phyloP scores from a whole-genome alignment of 1,140 invertebrate genomes.

The Lordiphosa mommai region DNA sequence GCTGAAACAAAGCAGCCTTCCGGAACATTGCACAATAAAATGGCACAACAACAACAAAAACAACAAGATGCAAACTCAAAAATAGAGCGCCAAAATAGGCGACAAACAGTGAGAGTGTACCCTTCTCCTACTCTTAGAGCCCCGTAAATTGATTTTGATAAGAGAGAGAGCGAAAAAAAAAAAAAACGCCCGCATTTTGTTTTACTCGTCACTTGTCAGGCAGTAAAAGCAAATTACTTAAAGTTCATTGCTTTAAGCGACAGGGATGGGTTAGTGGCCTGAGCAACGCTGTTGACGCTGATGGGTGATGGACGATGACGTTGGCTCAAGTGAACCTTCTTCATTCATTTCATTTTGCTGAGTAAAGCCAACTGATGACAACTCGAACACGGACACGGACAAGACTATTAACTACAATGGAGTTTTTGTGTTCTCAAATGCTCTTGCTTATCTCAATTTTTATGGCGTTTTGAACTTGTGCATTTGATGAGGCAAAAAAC shows the following conservation, averaged over 20 bases:
- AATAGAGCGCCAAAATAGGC: conserved; percentile 72
- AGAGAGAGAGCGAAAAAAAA: conserved; percentile 27
- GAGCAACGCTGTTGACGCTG: conserved; percentile 15
- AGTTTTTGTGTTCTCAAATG: conserved; percentile 8
- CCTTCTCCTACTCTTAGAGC: not conserved
- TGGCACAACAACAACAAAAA: conserved; percentile 24
- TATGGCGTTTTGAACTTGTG: not conserved
- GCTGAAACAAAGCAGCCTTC: conserved; percentile 72
- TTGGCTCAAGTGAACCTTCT: conserved; percentile 35
- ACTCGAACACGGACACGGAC: not conserved
- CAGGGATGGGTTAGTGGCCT: conserved; percentile 10
- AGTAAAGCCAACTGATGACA: not conserved
- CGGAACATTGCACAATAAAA: conserved; percentile 76
- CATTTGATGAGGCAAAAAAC: no score
- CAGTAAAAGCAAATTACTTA: conserved; percentile 74
- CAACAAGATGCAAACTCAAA: conserved; percentile 57
- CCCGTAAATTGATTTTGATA: conserved; percentile 70
- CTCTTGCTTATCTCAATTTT: not conserved
- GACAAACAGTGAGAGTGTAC: conserved; percentile 26
- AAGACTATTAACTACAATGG: conserved; percentile 16
- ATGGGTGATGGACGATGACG: conserved; percentile 50
- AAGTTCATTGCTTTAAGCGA: conserved; percentile 75
- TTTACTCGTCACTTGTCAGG: conserved; percentile 66
- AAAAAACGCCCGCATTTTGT: conserved; percentile 60
- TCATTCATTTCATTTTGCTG: conserved; percentile 47